Conservation (phyloP, 2,113 vertebrate species). For the Stegastes partitus region DNA sequence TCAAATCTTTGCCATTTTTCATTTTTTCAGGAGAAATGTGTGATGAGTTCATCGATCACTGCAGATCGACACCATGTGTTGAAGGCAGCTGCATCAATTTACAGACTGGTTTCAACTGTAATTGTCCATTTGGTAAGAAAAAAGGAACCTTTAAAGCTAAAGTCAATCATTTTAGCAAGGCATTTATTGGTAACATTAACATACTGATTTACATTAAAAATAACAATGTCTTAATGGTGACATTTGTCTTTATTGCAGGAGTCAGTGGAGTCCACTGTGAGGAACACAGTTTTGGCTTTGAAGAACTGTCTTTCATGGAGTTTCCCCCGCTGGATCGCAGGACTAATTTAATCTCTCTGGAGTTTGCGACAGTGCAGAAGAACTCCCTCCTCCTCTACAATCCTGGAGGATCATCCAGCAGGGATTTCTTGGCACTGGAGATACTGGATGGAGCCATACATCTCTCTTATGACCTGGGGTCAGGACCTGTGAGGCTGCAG, state of each 20-base stretch:
- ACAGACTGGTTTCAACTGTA: constrained; percentile 79
- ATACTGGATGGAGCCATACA: constrained; percentile 75
- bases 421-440: constrained; percentile 84
- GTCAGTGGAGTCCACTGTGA: constrained; percentile 80
- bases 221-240: no score
- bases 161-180: background rate
- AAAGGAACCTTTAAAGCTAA: background rate
- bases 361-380: constrained; percentile 82
- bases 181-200: no score
- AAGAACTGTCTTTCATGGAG: constrained; percentile 85
- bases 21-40: constrained; percentile 76
- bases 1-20: constrained; percentile 5
- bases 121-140: constrained; percentile 84
- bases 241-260: constrained; percentile 60
- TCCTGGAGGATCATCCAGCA: constrained; percentile 65
- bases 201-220: no score
- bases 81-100: constrained; percentile 78
- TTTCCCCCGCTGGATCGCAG: constrained; percentile 82
- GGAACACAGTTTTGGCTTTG: constrained; percentile 83
- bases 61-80: constrained; percentile 78
- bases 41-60: constrained; percentile 77
- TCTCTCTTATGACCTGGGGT: constrained; percentile 84
- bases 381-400: constrained; percentile 83
- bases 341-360: constrained; percentile 84
- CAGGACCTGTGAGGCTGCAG: constrained; percentile 78